Base-by-base conservation (phyloP, 92 coral and sea anemone genomes). In the Zoanthus sansibaricus region DNA sequence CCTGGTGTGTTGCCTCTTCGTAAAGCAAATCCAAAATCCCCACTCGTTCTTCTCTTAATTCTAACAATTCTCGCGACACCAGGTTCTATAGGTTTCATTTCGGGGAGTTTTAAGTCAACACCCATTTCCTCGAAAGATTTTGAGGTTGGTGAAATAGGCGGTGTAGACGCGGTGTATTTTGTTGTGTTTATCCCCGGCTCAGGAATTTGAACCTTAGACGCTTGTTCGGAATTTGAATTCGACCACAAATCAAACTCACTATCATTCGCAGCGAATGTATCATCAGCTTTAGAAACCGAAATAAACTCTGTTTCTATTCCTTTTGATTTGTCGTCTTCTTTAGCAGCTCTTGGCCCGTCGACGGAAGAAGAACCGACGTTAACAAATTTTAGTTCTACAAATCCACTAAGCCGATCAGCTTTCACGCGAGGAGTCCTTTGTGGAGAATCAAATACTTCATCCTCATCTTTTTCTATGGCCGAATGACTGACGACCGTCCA, bases 1-100 rank as follows among this genome's bases (percentile, higher is more conserved):
- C 98, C 98, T 1, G 96, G 95, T 10, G 98, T 89, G 12, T 90
- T 93, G 1, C 97, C 95, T 66, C 98, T 87, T 54, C 99, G 92
- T 68, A 97, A 86, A 8, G 99, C 99, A 89, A 97, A 95, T 15
- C 99, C 99, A 88, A 97, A 97, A 55, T 95, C 98, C n/a, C 99
- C 99, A 67, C 96, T 95, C 15, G 94, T 21, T 59, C 96, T 90
- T 25, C 98, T 89, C 56, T 94, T 91, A 49, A 97, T 88, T 48
- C 88, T 89, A 6, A 95, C 89, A 72, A 91, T 77, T 75, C 99
- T 86, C 30, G 99, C 97, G 7, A 95, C 90, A 4, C 97, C 97
- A 42, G 96, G 96, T 49, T 86, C 92, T 17, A 93, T 98, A 10
- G 98, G 98, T 71, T 89, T 92, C 15, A 97, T 94, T 72, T 92